Conservation (phyloP, 23 tunicate species). For the Phallusia fumigata region DNA sequence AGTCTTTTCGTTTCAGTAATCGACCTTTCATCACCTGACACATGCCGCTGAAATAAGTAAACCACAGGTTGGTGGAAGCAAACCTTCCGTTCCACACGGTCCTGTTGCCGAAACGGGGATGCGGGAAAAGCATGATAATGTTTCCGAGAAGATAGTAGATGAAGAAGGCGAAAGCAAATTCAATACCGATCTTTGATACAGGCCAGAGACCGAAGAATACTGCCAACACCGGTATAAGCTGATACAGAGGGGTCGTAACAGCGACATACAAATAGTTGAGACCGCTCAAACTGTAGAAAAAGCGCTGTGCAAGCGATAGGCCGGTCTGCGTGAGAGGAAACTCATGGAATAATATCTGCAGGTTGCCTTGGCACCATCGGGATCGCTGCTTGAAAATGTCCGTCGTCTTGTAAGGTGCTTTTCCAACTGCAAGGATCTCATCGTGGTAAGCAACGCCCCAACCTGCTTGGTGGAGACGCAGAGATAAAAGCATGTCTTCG, state of each 20-base stretch:
- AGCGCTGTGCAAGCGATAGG: conserved; percentile 80
- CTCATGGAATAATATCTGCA: conserved; percentile 96
- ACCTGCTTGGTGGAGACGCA: conserved; percentile 90
- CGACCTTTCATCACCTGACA: conserved; percentile 88
- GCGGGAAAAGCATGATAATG: conserved; percentile 86
- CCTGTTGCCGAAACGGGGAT: conserved; percentile 85
- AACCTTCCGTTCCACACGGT: conserved; percentile 98
- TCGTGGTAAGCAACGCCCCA: conserved; percentile 99
- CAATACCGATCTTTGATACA: conserved; percentile 91
- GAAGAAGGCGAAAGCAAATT: conserved; percentile 93
- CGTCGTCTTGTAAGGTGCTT: conserved; percentile 95
- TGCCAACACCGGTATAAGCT: conserved; percentile 98
- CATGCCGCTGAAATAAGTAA: conserved; percentile 94
- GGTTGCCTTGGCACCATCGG: conserved; percentile 98
- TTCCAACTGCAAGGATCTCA: conserved; percentile 96
- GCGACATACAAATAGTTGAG: conserved; percentile 95
- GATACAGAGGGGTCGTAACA: conserved; percentile 93
- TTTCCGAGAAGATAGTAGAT: conserved; percentile 91
- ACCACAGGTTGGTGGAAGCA: conserved; percentile 98
- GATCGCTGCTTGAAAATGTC: conserved; percentile 97
- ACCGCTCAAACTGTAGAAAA: conserved; percentile 96
- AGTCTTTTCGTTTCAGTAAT: conserved; percentile 91
- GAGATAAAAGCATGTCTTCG: conserved; percentile 86
- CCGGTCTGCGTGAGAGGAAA: conserved; percentile 99
- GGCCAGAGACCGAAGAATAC: conserved; percentile 99